Evolutionary conservation across 2,797 vertebrate genomes (phyloP).

Genomic region (Acanthurus lineatus): DNA sequence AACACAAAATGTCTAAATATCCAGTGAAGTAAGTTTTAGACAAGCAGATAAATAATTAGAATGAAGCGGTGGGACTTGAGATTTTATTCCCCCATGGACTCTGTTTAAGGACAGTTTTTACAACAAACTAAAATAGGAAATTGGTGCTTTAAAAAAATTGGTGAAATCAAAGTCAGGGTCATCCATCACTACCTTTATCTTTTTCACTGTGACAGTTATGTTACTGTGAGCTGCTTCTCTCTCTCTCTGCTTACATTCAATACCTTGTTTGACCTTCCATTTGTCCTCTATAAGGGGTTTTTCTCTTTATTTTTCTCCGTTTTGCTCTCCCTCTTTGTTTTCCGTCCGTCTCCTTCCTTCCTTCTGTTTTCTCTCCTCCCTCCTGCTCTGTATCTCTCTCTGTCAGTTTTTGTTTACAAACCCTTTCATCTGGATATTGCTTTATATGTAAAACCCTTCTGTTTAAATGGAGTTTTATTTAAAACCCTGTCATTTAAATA

Average conservation of each 20-base stretch:
- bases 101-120: background rate
- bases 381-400: slow-evolving; percentile 51
- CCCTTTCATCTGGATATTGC: slow-evolving; percentile 77
- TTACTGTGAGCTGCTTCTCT: slow-evolving; percentile 28
- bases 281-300: slow-evolving; percentile 66
- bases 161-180: slow-evolving; percentile 34
- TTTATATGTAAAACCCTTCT: slow-evolving; percentile 80
- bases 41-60: slow-evolving; percentile 12
- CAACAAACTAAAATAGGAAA: slow-evolving; percentile 21
- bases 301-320: slow-evolving; percentile 53
- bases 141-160: slow-evolving; percentile 1
- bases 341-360: slow-evolving; percentile 23
- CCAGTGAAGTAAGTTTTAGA: background rate
- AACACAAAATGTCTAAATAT: background rate
- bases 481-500: slow-evolving; percentile 81
- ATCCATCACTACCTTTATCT: slow-evolving; percentile 55
- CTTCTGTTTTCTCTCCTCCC: slow-evolving; percentile 43
- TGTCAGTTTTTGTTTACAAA: slow-evolving; percentile 77
- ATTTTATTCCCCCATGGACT: background rate
- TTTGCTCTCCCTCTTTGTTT: slow-evolving; percentile 49
- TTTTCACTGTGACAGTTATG: slow-evolving; percentile 34
- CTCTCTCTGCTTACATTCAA: slow-evolving; percentile 33
- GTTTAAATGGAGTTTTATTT: slow-evolving; percentile 81
- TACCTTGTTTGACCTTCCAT: slow-evolving; percentile 76
- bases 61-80: background rate